Base-by-base conservation (phyloP, 2,888 invertebrate genomes). In the Pecten maximus region DNA sequence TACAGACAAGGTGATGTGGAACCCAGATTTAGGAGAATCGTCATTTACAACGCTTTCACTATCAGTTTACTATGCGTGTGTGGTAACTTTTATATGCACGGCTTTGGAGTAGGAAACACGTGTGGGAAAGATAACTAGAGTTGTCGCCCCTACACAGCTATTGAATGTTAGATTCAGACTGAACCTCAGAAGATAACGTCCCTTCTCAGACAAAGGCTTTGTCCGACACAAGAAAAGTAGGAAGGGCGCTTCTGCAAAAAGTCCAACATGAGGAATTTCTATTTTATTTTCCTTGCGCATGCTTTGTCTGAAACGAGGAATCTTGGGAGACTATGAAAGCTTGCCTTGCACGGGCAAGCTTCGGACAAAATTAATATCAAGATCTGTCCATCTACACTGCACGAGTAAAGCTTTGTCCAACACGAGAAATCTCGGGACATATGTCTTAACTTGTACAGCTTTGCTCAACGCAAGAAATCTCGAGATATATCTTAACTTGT, bases 1-100 rank as follows among this genome's bases (percentile, higher is more conserved):
- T 74, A 74, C 74, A 74, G 74, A 74, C 28, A 74, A 74, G 74
- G 74, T 23, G 74, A 74, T 23, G 28, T 74, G 74, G 74, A 74
- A 10, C 74, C 74, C 8, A 74, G 35, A 35, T 74, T 74, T 35
- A 74, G 74, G 35, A 1, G 74, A 15, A 74, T 74, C 35, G 23
- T 74, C 28, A 6, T 74, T 23, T 74, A 74, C 35, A 74, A 74
- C 35, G 74, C 74, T 10, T 8, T 74, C 12, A 74, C 74, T 10
- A 74, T 74, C 16, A 35, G 74, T 35, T 35, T 74, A 35, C 74
- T 74, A 0, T 74, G 74, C 35, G 74, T 74, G 8, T 74, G 74
- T 74, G 74, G 74, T 35, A 74, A 74, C 74, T 35, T 74, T 1
- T 74, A 74, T 28, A 74, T 74, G 28, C 74, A 74, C 16, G 74